Evolutionary conservation across 2,888 invertebrate genomes (phyloP).

Genomic region (Xestia ashworthii): DNA sequence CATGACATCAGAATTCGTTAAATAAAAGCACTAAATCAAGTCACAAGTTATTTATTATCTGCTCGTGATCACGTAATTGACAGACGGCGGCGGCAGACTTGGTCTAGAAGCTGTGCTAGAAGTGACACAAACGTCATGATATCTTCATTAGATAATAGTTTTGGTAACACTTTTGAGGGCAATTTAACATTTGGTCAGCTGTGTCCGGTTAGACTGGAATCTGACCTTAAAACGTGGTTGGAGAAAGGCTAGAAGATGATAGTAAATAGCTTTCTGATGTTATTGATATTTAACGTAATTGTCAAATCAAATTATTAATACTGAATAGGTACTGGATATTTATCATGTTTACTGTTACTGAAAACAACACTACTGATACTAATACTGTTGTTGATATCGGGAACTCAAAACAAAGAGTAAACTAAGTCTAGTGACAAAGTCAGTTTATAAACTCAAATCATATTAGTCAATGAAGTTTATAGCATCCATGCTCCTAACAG

Average conservation of each 20-base stretch:
- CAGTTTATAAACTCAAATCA: neutral
- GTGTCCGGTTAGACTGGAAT: neutral
- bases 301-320: neutral
- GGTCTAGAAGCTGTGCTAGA: conserved; percentile 5
- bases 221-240: neutral
- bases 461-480: neutral
- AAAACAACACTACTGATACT: no score
- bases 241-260: conserved; percentile 5
- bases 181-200: neutral
- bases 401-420: no score
- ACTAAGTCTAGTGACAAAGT: no score
- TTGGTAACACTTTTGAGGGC: conserved; percentile 25
- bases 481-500: neutral
- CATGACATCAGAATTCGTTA: conserved; percentile 37
- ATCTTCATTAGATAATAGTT: conserved; percentile 37
- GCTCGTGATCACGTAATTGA: conserved; percentile 48
- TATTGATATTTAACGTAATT: neutral
- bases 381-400: no score
- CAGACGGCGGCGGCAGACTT: neutral
- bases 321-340: no score
- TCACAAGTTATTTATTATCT: conserved; percentile 29
- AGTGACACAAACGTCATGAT: conserved; percentile 36
- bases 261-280: neutral
- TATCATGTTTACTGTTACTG: no score
- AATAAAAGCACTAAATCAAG: conserved; percentile 42